These are phyloP conservation scores for Cryptosula pallasiana DNA, from an alignment of 2,888 invertebrate species.

Conservation along the genomic window DNA sequence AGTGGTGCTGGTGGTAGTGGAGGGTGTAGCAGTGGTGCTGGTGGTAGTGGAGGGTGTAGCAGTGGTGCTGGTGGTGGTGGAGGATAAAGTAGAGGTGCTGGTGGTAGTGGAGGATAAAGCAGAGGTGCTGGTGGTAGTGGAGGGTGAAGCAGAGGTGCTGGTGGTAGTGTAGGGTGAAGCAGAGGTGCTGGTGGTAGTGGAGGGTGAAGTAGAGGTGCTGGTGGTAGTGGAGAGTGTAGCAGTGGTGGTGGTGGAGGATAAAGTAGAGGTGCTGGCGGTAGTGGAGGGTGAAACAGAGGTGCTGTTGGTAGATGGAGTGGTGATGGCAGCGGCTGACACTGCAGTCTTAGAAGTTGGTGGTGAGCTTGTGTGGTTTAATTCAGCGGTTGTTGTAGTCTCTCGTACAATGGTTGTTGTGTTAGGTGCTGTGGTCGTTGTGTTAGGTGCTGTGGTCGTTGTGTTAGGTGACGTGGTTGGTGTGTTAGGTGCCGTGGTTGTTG, in stretches of 20 bases:
- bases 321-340: not conserved
- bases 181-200: not conserved
- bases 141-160: not conserved
- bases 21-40: not conserved
- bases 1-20: conserved; percentile 24
- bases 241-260: not conserved
- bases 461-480: not conserved
- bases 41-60: not conserved
- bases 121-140: not conserved
- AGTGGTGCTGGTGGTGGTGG: not conserved
- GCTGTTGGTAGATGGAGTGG: conserved; percentile 8
- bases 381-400: conserved; percentile 11
- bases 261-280: conserved; percentile 4
- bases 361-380: not conserved
- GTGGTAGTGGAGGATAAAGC: not conserved
- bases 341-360: conserved; percentile 24
- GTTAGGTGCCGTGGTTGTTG: not conserved
- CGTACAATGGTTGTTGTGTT: conserved; percentile 23
- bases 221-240: not conserved
- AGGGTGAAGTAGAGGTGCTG: not conserved
- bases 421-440: conserved; percentile 23
- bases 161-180: not conserved
- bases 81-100: too few relatives aligned
- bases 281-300: conserved; percentile 13
- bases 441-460: conserved; percentile 13